Percentiles rank a stretch among this genome's conserved stretches.
phyloP scores from a whole-genome alignment of 2,113 vertebrate genomes.

The Plectropomus leopardus region DNA sequence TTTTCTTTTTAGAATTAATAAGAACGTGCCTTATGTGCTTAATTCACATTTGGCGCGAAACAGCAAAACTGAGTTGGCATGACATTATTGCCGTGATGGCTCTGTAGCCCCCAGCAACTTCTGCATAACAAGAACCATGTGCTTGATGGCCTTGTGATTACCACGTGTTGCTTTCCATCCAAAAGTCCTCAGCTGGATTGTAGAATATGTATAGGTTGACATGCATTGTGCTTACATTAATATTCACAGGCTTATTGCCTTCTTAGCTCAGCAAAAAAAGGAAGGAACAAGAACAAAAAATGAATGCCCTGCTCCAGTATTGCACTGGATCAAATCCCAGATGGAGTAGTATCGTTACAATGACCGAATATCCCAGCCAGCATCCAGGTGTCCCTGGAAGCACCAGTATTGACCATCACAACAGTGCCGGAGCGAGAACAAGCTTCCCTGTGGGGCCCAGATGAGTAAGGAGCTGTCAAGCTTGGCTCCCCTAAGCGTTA shows the following conservation, averaged over 20 bases:
- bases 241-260: constrained; percentile 51
- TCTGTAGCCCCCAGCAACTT: constrained; percentile 49
- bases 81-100: constrained; percentile 59
- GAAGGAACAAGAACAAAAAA: constrained; percentile 19
- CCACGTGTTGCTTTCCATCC: constrained; percentile 55
- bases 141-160: constrained; percentile 67
- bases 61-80: constrained; percentile 40
- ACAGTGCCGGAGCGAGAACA: constrained; percentile 69
- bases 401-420: constrained; percentile 77
- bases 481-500: constrained; percentile 75
- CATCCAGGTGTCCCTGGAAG: constrained; percentile 76
- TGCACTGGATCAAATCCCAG: constrained; percentile 63
- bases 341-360: constrained; percentile 57
- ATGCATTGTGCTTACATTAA: constrained; percentile 47
- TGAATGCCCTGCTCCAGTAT: constrained; percentile 26
- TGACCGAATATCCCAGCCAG: constrained; percentile 64
- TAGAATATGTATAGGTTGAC: constrained; percentile 37
- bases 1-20: constrained; percentile 39
- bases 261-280: constrained; percentile 47
- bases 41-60: constrained; percentile 56
- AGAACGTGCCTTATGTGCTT: constrained; percentile 25
- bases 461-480: constrained; percentile 83
- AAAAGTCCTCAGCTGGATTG: constrained; percentile 30
- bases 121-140: constrained; percentile 56
- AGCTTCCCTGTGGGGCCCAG: constrained; percentile 76